Base-by-base conservation (phyloP, 2,888 invertebrate genomes). In the Trachelus iudaicus region DNA sequence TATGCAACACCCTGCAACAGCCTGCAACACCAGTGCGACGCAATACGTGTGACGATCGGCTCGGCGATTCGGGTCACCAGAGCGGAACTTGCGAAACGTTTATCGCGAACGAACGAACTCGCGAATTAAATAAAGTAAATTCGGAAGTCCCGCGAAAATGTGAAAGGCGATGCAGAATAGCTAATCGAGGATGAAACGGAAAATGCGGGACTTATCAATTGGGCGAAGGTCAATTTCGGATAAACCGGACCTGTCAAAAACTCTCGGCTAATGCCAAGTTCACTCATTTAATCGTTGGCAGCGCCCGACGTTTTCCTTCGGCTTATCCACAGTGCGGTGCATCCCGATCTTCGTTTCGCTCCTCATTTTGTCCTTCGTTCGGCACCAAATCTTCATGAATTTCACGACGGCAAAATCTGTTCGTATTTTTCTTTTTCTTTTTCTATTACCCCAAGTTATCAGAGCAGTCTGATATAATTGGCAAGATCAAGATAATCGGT, bases 201-300 rank as follows among this genome's bases (percentile, higher is more conserved):
- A 56, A 56, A 68, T 81, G 76, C 78, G 77, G 78, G 78, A 68
- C 31, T 73, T 78, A 79, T 78, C 78, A 75, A 74, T 33, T 77
- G 69, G 75, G 78, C 73, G 75, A 81, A 81, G 81, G 79, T 74
- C 33, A 31, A 73, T 0, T 2, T 13, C 15, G 30, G 35, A 23
- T 13, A 35, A 73, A 3, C 1, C 37, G 33, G 75, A 31, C 73
- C 79, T 69, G 74, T 77, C 77, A 73, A 81, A 81, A 80, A 75
- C 73, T 73, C 76, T 13, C 12, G 34, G 69, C 31, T 37, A 73
- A 56, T 73, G 74, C 1, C 56, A 40, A 56, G 34, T 76, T 80
- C 76, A 34, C 34, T 33, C 78, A 77, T 79, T 78, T 40, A 77
- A 77, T 35, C 75, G 75, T 56, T 31, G 73, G 69, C 71, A 73